Evolutionary conservation across 2,888 invertebrate species (phyloP).

Genomic region (Pristionchus mayeri): DNA sequence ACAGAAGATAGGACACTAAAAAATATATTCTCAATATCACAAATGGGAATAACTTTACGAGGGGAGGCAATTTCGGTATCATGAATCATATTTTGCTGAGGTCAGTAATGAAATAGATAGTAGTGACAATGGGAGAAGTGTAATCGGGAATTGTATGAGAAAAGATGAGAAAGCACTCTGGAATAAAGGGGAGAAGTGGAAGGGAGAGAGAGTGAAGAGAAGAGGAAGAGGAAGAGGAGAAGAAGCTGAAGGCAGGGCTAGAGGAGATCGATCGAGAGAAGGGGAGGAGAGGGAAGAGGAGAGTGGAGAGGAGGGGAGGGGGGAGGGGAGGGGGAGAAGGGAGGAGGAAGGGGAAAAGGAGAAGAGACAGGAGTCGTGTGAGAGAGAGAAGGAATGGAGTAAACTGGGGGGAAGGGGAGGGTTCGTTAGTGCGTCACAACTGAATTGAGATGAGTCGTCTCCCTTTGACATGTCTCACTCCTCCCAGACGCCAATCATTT

Average conservation of each 20-base stretch:
- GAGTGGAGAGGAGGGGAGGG: background rate
- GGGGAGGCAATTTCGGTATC: background rate
- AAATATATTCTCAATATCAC: background rate
- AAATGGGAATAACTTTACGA: background rate
- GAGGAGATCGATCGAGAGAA: background rate
- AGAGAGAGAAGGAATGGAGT: slow-evolving; percentile 14
- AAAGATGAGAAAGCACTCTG: background rate
- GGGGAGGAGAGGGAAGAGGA: background rate
- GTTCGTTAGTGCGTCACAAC: slow-evolving; percentile 24
- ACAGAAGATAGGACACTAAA: slow-evolving; percentile 24
- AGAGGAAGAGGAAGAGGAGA: background rate
- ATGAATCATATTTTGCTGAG: slow-evolving; percentile 6
- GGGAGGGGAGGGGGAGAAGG: slow-evolving; percentile 2
- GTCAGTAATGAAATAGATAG: slow-evolving; percentile 23
- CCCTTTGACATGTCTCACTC: background rate
- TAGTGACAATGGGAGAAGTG: slow-evolving; percentile 3
- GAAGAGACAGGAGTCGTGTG: slow-evolving; percentile 22
- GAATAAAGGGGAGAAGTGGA: background rate
- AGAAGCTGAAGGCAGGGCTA: too few relatives aligned
- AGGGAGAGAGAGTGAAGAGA: background rate
- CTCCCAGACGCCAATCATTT: background rate
- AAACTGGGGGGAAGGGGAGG: slow-evolving; percentile 3
- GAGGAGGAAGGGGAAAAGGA: background rate
- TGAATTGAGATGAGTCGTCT: slow-evolving; percentile 24
- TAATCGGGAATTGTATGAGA: slow-evolving; percentile 15